Conservation (phyloP, 2,113 vertebrate species). For the Thymallus thymallus region DNA sequence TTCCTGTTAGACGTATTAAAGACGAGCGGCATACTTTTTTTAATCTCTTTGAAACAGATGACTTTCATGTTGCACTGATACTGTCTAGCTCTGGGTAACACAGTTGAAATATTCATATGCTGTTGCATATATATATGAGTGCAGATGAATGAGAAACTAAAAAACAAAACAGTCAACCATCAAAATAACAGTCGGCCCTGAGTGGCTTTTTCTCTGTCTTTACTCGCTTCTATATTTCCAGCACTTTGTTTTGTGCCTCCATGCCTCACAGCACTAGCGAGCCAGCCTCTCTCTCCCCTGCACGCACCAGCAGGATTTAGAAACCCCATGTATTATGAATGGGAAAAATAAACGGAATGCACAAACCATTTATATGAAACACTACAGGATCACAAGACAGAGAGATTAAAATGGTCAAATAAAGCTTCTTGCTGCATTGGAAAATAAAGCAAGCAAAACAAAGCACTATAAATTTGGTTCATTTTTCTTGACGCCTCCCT, state of each 20-base stretch:
- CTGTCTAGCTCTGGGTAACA: constrained; percentile 53
- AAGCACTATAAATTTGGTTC: constrained; percentile 48
- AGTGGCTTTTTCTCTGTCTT: constrained; percentile 45
- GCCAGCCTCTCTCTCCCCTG: constrained; percentile 48
- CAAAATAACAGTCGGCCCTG: constrained; percentile 36
- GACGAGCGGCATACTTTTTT: constrained; percentile 18
- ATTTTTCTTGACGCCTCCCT: constrained; percentile 40
- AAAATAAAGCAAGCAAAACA: not conserved
- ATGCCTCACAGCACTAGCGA: constrained; percentile 64
- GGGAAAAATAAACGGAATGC: constrained; percentile 66
- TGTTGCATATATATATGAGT: constrained; percentile 51
- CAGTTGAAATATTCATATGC: constrained; percentile 57
- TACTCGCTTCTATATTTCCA: constrained; percentile 61
- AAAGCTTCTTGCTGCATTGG: constrained; percentile 44
- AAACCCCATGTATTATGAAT: constrained; percentile 73
- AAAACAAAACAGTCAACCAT: constrained; percentile 44
- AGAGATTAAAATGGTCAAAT: constrained; percentile 67
- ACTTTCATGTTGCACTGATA: constrained; percentile 58
- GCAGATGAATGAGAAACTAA: constrained; percentile 33
- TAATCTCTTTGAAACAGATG: constrained; percentile 66
- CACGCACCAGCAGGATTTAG: constrained; percentile 68
- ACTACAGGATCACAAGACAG: constrained; percentile 61
- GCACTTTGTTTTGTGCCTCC: constrained; percentile 61
- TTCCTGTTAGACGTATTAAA: constrained; percentile 46
- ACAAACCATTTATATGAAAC: constrained; percentile 67